These are phyloP conservation scores for Bufotes viridis DNA, from an alignment of 2,797 vertebrate species.

Conservation along the genomic window DNA sequence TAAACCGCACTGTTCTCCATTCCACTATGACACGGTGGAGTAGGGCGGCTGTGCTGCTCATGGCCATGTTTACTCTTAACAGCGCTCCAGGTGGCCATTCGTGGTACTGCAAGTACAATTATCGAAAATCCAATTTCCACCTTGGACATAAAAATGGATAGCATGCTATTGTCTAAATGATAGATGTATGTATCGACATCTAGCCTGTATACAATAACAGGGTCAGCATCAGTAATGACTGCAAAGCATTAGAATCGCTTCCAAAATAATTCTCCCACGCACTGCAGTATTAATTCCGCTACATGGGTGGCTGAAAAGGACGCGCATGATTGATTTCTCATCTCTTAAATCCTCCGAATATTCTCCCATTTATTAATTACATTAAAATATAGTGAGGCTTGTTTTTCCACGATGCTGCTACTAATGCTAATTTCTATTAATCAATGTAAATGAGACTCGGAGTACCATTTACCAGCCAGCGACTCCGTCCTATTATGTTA, in stretches of 20 bases:
- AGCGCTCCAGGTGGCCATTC: neutral
- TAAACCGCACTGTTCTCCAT: too few relatives aligned
- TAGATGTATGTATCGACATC: too few relatives aligned
- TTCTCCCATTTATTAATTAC: conserved; percentile 45
- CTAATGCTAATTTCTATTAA: conserved; percentile 54
- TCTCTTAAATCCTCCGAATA: conserved; percentile 12
- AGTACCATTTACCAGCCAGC: conserved; percentile 37
- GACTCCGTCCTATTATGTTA: conserved; percentile 40
- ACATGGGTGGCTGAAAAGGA: conserved; percentile 1
- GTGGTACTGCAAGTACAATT: too few relatives aligned
- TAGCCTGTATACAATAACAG: too few relatives aligned
- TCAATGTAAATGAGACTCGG: conserved; percentile 50
- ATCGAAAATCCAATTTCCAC: too few relatives aligned
- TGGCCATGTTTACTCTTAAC: neutral
- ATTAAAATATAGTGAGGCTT: conserved; percentile 49
- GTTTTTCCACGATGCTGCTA: conserved; percentile 27
- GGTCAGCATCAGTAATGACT: neutral
- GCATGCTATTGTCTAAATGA: too few relatives aligned
- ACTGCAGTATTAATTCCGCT: neutral
- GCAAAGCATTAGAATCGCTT: neutral
- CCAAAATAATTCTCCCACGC: neutral
- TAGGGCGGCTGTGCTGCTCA: neutral
- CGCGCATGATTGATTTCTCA: conserved; percentile 27
- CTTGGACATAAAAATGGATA: too few relatives aligned
- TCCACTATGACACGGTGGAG: too few relatives aligned